A percentile compares a stretch with the other conserved stretches of the same genome.
Evolutionary conservation across 1,140 invertebrate genomes (phyloP).

Genomic region (Trinorchestia longiramus): DNA sequence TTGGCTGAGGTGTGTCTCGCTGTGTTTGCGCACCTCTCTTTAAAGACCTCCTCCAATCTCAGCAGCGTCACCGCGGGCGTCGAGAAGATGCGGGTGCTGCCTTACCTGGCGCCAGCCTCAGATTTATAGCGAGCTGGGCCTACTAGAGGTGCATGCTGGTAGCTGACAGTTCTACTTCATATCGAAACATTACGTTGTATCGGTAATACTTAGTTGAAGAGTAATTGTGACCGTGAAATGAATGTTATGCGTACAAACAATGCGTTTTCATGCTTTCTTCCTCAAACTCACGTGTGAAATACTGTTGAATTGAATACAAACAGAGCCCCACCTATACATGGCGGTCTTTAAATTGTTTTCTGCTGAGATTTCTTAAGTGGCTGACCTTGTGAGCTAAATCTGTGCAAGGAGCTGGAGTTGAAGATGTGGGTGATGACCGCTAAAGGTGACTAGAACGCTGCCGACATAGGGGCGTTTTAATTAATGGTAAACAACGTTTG

Average conservation of each 20-base stretch:
- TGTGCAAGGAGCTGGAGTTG: not conserved
- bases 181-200: not conserved
- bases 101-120: not conserved
- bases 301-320: not conserved
- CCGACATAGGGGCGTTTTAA: not conserved
- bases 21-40: not conserved
- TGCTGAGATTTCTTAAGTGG: not conserved
- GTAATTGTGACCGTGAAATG: not conserved
- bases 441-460: not conserved
- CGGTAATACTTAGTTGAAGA: not conserved
- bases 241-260: not conserved
- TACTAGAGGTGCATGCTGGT: not conserved
- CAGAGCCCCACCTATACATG: not conserved
- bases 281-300: not conserved
- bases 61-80: not conserved
- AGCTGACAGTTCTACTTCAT: not conserved
- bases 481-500: not conserved
- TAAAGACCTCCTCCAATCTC: not conserved
- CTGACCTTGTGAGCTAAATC: not conserved
- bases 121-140: not conserved
- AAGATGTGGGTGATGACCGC: not conserved
- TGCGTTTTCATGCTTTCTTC: not conserved
- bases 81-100: not conserved
- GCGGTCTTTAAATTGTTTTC: constrained; percentile 1
- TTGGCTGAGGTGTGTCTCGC: not conserved